phyloP scores from a whole-genome alignment of 2,888 invertebrate genomes.

The Prionchulus punctatus region DNA sequence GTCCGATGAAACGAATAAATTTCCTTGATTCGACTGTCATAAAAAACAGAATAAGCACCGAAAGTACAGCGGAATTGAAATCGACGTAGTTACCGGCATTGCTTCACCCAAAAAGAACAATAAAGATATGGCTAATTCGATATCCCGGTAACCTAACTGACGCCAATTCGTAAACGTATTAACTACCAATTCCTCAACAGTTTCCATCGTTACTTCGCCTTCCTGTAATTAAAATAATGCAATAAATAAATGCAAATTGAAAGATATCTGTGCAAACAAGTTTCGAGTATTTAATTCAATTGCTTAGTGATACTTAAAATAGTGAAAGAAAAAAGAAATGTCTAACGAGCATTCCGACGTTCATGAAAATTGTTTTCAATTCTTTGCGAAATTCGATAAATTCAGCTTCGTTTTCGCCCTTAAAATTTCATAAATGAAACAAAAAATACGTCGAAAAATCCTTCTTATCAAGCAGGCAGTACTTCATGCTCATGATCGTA shows the following conservation, averaged over 20 bases:
- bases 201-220: conserved; percentile 35
- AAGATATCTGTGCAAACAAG: too few relatives aligned
- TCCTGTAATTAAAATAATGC: conserved; percentile 28
- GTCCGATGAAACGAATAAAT: conserved; percentile 29
- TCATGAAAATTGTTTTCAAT: conserved; percentile 41
- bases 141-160: conserved; percentile 35
- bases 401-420: conserved; percentile 42
- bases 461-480: too few relatives aligned
- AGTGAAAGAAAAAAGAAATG: neutral
- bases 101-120: conserved; percentile 42
- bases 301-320: too few relatives aligned
- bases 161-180: conserved; percentile 37
- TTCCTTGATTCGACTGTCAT: conserved; percentile 33
- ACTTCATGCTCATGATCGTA: conserved; percentile 40
- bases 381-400: conserved; percentile 42
- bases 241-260: neutral
- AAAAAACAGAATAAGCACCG: neutral
- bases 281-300: too few relatives aligned
- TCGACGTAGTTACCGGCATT: conserved; percentile 32
- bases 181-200: conserved; percentile 35
- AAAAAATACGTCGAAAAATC: conserved; percentile 7
- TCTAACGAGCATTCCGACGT: conserved; percentile 38
- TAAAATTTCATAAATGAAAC: too few relatives aligned
- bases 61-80: conserved; percentile 12
- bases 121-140: conserved; percentile 40